Evolutionary conservation across 2,113 vertebrate species (phyloP).

Genomic region (Merops nubicus): DNA sequence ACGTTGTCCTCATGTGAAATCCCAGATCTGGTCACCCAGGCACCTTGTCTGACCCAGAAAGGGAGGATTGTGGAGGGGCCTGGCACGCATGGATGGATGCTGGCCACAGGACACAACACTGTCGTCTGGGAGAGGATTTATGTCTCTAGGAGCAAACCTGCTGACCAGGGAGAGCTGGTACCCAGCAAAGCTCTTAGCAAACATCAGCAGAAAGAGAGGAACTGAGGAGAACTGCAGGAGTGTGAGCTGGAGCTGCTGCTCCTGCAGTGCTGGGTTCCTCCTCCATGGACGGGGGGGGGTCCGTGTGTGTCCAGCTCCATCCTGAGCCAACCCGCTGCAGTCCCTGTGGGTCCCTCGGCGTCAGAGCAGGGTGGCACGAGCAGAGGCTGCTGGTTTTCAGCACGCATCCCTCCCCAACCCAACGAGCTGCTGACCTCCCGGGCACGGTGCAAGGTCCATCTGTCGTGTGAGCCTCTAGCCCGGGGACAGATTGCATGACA

Average conservation of each 20-base stretch:
- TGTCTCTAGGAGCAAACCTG: background rate
- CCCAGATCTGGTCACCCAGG: background rate
- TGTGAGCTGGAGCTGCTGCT: background rate
- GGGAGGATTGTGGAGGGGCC: background rate
- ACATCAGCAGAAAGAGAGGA: background rate
- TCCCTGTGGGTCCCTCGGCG: rapidly evolving
- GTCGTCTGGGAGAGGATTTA: background rate
- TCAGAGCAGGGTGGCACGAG: background rate
- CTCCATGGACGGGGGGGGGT: background rate
- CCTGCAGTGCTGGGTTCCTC: rapidly evolving
- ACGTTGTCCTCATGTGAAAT: background rate
- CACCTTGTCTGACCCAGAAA: background rate
- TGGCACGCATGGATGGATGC: rapidly evolving
- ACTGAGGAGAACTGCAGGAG: background rate
- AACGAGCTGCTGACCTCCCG: background rate
- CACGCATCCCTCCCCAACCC: background rate
- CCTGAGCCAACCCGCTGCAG: rapidly evolving
- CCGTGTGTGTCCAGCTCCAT: rapidly evolving
- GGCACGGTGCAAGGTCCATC: background rate
- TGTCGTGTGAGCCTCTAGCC: background rate
- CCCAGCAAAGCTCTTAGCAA: background rate
- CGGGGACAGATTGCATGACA: background rate
- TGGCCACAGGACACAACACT: background rate
- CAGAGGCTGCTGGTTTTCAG: background rate
- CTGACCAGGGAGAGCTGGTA: background rate